Base-by-base conservation (phyloP, 1,140 invertebrate genomes). In the Sipha flava region DNA sequence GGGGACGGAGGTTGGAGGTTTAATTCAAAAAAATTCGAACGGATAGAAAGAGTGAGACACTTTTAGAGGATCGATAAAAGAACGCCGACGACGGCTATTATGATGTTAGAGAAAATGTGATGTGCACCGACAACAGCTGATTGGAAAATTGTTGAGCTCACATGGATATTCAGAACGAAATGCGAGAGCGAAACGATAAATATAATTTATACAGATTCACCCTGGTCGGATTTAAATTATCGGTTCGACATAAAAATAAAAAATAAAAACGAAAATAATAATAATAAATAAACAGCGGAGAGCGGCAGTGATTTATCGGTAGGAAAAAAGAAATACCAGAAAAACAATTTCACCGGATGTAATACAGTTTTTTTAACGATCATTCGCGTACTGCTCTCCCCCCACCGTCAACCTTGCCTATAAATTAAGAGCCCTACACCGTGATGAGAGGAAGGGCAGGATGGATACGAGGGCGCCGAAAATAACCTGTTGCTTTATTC, bases 341-440 rank as follows among this genome's bases (percentile, higher is more conserved):
- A 47, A 70, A 45, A 70, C 66, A 47, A 70, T 70, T 47, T 47
- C 40, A 29, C 10, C 26, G 6, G 6, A 29, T 18, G 64, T 43
- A 68, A 68, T 45, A 68, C 23, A 10, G 4, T 10, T 16, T 64
- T 45, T 68, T 68, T 45, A 70, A 70, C 23, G 23, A 70, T 70
- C 29, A 70, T 29, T 54, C 14, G 45, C 14, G 3, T 0, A 3
- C 29, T 18, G 10, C 21, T n/a, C 64, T 43, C 12, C 18, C 23
- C 21, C 21, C 14, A 7, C n/a, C 43, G 16, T 6, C 6, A 18
- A 31, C 52, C 59, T n/a, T n/a, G n/a, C n/a, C n/a, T 34, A 37
- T 75, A 75, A 75, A 75, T 75, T 75, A 77, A 57, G 29, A 77
- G 14, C 73, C 23, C 73, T 23, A 2, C 14, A 14, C 29, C 54